Base-by-base conservation (phyloP, 2,113 vertebrate genomes). In the Pseudorhombus dupliciocellatus region DNA sequence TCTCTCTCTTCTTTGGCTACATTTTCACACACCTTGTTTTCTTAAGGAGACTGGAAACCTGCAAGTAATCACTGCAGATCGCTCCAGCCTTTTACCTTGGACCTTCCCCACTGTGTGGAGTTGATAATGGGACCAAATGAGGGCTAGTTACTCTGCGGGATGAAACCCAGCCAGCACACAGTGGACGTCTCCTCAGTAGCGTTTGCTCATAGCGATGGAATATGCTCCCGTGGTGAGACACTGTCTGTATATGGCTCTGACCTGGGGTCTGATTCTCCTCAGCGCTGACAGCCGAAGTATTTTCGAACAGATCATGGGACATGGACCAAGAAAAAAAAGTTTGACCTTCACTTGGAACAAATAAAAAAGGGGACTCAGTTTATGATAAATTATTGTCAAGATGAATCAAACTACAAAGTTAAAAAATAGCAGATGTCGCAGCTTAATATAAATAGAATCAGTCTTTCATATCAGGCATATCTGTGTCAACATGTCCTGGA, bases 131-230 rank as follows among this genome's bases (percentile, higher is more conserved):
- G 30, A 54, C 40, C 21, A 48, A 61, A 77, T 60, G 31, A 68
- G 8, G 42, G 25, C 44, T 70, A 74, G 18, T 70, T 60, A 70
- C 61, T 42, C 59, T 37, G 53, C 28, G 11, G 34, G 26, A 53
- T 69, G 58, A 66, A 80, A 71, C 18, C 63, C 63, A 63, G 31
- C 28, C 26, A 28, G 50, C 44, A n/a, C 42, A 74, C 20, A 37
- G 26, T 56, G 10, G 15, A 78, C 5, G 4, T 55, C 42, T 68
- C 42, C 21, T 54, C 25, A 44, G 25, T 40, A 25, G 31, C 4
- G 1, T 77, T 51, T 55, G 40, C 68, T 46, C 26, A 58, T n/a
- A 11, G 21, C 31, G 28, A 40, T 79, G 55, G 79, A 76, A 83
- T 77, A 75, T 58, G 15, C 42, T 67, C 48, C 44, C 53, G 63